Conservation (phyloP, 2,888 invertebrate species). For the Lasioglossum leucozonium region DNA sequence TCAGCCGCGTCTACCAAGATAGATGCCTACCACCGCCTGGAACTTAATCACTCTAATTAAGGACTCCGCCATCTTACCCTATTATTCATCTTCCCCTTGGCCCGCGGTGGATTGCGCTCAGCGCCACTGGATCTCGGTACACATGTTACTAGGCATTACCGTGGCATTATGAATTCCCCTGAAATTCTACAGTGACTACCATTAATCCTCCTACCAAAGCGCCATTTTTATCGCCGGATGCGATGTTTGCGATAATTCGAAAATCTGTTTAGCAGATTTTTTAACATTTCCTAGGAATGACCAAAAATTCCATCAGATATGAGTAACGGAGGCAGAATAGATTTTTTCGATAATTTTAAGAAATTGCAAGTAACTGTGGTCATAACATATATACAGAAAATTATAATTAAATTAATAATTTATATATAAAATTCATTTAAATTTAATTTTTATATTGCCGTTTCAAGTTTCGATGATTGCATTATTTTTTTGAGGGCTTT, state of each 20-base stretch:
- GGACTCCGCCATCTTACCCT: conserved; percentile 61
- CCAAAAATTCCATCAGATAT: too few relatives aligned
- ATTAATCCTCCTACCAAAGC: background rate
- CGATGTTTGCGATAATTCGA: background rate
- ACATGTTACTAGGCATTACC: conserved; percentile 34
- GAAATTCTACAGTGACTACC: background rate
- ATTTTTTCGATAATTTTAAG: too few relatives aligned
- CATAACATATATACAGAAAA: too few relatives aligned
- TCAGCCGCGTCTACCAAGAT: conserved; percentile 47
- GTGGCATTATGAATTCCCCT: conserved; percentile 14
- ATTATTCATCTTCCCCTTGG: conserved; percentile 59
- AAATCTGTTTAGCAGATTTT: background rate
- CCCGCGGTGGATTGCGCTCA: conserved; percentile 37
- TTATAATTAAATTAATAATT: too few relatives aligned
- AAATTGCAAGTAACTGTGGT: background rate
- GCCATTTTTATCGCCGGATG: background rate
- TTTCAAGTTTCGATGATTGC: too few relatives aligned
- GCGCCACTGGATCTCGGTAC: conserved; percentile 45
- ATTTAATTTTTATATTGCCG: too few relatives aligned
- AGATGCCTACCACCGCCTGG: conserved; percentile 59
- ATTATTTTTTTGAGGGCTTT: too few relatives aligned
- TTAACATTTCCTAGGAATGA: background rate
- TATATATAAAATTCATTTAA: too few relatives aligned
- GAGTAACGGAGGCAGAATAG: too few relatives aligned
- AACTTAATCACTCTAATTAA: conserved; percentile 66